Evolutionary conservation across 2,113 vertebrate genomes (phyloP), one percentile per base, ranked within the genome.

Genomic region (Acrocephalus arundinaceus): DNA sequence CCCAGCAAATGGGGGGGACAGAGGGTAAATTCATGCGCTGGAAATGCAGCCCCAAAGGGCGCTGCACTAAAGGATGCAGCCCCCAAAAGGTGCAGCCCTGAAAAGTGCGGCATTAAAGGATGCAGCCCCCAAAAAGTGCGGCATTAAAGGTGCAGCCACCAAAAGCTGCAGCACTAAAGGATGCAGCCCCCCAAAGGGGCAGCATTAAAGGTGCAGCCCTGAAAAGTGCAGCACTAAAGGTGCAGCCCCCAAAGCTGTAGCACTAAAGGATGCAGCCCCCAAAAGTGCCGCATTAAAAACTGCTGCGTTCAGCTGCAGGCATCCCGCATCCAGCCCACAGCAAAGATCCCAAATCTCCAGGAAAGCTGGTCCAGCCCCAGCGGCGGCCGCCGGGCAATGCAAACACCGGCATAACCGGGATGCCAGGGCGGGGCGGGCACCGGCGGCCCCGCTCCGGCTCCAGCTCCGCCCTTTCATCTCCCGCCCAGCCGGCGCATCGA

Each of bases 381-480:
- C 33, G 9, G 57, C 48, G 5, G 65, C 41, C 5, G 3, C n/a
- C 15, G 0, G 30, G 62, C 71, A 85, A 54, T 28, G 63, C 62
- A 71, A 94, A 82, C 91, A 74, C 3, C 13, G 2, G 76, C 94
- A 94, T 65, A 87, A 66, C 48, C 15, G 15, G 71, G 82, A 87
- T 78, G 86, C 71, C 65, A 13, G 21, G 7, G n/a, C 7, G 1
- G 77, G 87, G 45, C 37, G 35, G 67, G 57, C 77, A 48, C 30
- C 6, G 2, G 45, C 28, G 5, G 9, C 20, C 51, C 21, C 20
- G 49, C 55, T 23, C 55, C 72, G 14, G 72, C 74, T 24, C 57
- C 81, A 7, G 41, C 59, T 57, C 82, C 82, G 51, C 71, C 82
- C 87, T 96, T 96, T 97, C 94, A 95, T 97, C 95, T 94, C 76